Percentiles rank a stretch among this genome's conserved stretches.
Conservation (phyloP, 2,888 invertebrate genomes). For the Dolichomitus sp. region DNA sequence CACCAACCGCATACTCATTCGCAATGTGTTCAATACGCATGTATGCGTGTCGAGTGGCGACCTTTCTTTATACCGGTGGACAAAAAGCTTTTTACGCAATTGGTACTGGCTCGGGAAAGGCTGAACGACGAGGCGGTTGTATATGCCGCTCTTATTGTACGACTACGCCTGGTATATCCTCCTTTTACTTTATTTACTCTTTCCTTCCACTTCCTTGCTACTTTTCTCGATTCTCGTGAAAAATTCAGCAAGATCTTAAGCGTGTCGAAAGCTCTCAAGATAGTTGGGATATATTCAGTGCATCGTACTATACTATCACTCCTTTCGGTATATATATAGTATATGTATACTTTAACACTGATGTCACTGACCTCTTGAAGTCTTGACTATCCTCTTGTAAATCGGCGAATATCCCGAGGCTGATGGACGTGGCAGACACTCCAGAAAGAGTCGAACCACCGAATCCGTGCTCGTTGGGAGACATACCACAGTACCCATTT, state of each 20-base stretch:
- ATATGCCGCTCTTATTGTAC: slow-evolving; percentile 1
- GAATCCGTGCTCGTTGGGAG: slow-evolving; percentile 61
- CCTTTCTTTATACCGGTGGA: slow-evolving; percentile 15
- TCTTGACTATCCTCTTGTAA: slow-evolving; percentile 54
- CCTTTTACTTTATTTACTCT: slow-evolving; percentile 31
- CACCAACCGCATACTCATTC: not conserved
- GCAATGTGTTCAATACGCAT: not conserved
- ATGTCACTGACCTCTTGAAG: slow-evolving; percentile 51
- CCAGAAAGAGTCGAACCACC: slow-evolving; percentile 64
- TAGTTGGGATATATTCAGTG: not conserved
- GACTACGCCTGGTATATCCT: not conserved
- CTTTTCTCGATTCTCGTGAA: slow-evolving; percentile 25
- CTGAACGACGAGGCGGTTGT: slow-evolving; percentile 7
- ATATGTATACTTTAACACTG: not conserved
- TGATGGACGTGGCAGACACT: slow-evolving; percentile 50
- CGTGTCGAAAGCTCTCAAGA: slow-evolving; percentile 27
- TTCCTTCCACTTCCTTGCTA: not conserved
- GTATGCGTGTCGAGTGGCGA: slow-evolving; percentile 10
- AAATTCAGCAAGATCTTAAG: slow-evolving; percentile 25
- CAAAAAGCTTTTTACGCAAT: slow-evolving; percentile 49
- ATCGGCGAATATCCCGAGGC: slow-evolving; percentile 54
- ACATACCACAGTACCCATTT: slow-evolving; percentile 67
- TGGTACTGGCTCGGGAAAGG: slow-evolving; percentile 23
- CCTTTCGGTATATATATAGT: not conserved
- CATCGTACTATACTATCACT: not conserved